Evolutionary conservation across 2,888 invertebrate genomes (phyloP).

Genomic region (Cephonodes hylas): DNA sequence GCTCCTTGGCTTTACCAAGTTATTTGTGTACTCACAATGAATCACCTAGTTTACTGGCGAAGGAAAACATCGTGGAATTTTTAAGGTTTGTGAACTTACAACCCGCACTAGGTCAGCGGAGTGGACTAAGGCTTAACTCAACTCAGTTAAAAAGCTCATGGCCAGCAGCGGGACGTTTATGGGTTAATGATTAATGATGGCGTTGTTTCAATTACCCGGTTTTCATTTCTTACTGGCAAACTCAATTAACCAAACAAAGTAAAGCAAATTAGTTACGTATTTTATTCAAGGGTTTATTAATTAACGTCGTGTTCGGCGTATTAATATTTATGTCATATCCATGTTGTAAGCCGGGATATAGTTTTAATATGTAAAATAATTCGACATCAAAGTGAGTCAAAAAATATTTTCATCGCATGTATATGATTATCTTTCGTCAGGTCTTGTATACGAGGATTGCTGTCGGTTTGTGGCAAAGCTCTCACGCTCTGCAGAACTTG

Average conservation of each 20-base stretch:
- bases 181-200: background rate
- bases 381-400: background rate
- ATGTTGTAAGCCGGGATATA: background rate
- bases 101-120: no score
- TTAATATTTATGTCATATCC: background rate
- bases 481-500: conserved; percentile 81
- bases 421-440: conserved; percentile 50
- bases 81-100: no score
- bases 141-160: no score
- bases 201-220: background rate
- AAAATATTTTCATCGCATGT: background rate
- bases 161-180: no score
- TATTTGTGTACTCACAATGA: no score
- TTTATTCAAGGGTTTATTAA: background rate
- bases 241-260: background rate
- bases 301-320: no score
- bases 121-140: no score
- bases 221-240: background rate
- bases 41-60: no score
- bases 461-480: conserved; percentile 90
- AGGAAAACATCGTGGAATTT: no score
- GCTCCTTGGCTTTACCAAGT: no score
- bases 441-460: conserved; percentile 92
- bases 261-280: background rate
- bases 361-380: background rate